Percentiles rank a stretch among this genome's conserved stretches.
Conservation (phyloP, 1,140 invertebrate genomes). For the Euwallacea fornicatus region DNA sequence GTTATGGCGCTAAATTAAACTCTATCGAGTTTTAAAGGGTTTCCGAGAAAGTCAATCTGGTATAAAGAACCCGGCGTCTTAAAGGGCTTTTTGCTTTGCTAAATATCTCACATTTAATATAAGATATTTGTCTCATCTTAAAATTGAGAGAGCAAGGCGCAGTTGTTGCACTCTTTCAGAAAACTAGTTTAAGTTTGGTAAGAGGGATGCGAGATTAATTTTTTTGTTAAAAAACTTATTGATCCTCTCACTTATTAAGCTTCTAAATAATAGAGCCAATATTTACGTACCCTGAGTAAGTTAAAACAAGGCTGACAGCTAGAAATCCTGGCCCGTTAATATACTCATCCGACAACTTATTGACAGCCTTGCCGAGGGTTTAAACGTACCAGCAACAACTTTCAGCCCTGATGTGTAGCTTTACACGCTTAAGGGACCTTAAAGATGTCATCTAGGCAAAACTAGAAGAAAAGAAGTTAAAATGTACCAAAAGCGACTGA, state of each 20-base stretch:
- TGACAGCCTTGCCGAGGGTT: constrained; percentile 41
- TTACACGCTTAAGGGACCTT: neutral
- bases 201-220: too few species aligned
- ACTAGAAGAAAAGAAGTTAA: constrained; percentile 42
- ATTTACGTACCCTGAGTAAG: constrained; percentile 43
- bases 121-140: constrained; percentile 13
- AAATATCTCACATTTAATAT: constrained; percentile 18
- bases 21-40: constrained; percentile 34
- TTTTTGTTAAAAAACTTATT: too few species aligned
- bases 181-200: too few species aligned
- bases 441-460: neutral
- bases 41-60: constrained; percentile 33
- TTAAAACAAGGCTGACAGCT: constrained; percentile 45
- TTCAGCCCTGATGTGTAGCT: neutral
- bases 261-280: neutral
- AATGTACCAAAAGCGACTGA: constrained; percentile 48
- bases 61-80: constrained; percentile 13
- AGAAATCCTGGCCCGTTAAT: constrained; percentile 45
- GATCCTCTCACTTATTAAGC: too few species aligned
- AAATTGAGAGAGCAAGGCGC: neutral
- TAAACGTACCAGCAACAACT: neutral
- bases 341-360: constrained; percentile 41
- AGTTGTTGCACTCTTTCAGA: too few species aligned
- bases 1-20: constrained; percentile 37
- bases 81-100: constrained; percentile 15